These are phyloP conservation scores for Vanessa tameamea DNA, from an alignment of 1,140 invertebrate genomes.

Conservation along the genomic window DNA sequence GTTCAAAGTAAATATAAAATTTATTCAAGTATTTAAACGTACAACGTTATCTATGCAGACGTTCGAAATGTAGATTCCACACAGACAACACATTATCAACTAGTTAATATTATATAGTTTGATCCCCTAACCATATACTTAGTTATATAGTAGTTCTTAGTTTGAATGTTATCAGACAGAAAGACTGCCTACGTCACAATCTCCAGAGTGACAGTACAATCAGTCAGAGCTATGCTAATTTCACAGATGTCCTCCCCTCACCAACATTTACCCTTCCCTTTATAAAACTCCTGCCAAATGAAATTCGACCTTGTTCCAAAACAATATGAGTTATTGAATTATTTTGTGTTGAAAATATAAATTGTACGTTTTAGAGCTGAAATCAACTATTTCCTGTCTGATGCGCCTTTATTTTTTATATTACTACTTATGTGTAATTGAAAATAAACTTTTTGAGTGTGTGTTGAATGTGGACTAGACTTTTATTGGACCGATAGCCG, in stretches of 20 bases:
- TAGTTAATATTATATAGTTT: too few species aligned
- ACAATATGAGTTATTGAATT: neutral
- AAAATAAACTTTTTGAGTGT: neutral
- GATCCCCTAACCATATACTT: too few species aligned
- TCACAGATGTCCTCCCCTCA: conserved; percentile 50
- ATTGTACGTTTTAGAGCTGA: conserved; percentile 23
- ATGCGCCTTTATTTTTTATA: neutral
- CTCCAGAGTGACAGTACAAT: conserved; percentile 58
- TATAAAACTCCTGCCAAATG: neutral
- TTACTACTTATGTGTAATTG: conserved; percentile 1
- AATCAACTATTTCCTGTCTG: conserved; percentile 35
- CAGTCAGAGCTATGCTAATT: conserved; percentile 61
- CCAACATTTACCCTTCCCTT: conserved; percentile 20
- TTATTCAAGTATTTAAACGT: too few species aligned
- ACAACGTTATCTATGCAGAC: too few species aligned
- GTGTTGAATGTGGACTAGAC: too few species aligned
- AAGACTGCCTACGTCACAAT: conserved; percentile 1
- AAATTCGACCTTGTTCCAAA: neutral
- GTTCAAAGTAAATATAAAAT: too few species aligned
- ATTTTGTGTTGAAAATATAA: neutral
- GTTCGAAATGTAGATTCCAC: too few species aligned
- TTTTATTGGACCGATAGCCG: too few species aligned
- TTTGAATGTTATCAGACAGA: neutral
- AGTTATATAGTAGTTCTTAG: too few species aligned
- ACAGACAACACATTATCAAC: too few species aligned